Evolutionary conservation across 2,888 invertebrate genomes (phyloP), one percentile per base, ranked within the genome.

Genomic region (Perizoma flavofasciatum): DNA sequence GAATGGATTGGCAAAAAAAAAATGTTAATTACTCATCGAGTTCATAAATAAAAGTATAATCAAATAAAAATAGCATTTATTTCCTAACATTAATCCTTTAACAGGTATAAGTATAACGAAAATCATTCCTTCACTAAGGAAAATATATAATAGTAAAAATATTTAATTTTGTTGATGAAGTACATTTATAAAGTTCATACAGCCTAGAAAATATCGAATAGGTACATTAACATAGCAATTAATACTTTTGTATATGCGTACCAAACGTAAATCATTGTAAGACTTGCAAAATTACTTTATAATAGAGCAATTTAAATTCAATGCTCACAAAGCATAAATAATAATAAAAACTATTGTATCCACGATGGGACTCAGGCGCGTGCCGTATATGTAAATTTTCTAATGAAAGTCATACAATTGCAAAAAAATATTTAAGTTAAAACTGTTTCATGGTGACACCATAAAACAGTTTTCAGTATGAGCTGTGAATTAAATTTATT

Each of bases 321-420:
- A 45, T 53, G 34, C 37, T 47, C 45, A 51, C 49, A 50, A 51
- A 53, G 49, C 35, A 52, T 56, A 49, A 55, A 61, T 41, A 54
- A 48, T 37, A 56, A 55, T 51, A 61, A 64, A 59, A 62, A 50
- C 51, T 46, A 35, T 58, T 58, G 45, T 34, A 40, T n/a, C 59
- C 58, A 47, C 63, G 57, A 48, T 51, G 59, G 62, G 61, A 63
- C 65, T 48, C 41, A 46, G 40, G 44, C 53, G 56, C 50, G 59
- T 51, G 61, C 61, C 52, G 47, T 63, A 55, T 53, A 55, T 56
- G 58, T 63, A 64, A 74, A 75, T 73, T 71, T 73, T 76, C 72
- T 73, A 71, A 68, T 72, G 76, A 77, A 80, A 82, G 78, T 81
- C 74, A 71, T 75, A 73, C 76, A 77, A 77, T 80, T 78, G 78